A percentile compares a stretch with the other conserved stretches of the same genome.
These are phyloP conservation scores for Mormyrus iriodes DNA, from an alignment of 2,113 vertebrate genomes.

Conservation along the genomic window DNA sequence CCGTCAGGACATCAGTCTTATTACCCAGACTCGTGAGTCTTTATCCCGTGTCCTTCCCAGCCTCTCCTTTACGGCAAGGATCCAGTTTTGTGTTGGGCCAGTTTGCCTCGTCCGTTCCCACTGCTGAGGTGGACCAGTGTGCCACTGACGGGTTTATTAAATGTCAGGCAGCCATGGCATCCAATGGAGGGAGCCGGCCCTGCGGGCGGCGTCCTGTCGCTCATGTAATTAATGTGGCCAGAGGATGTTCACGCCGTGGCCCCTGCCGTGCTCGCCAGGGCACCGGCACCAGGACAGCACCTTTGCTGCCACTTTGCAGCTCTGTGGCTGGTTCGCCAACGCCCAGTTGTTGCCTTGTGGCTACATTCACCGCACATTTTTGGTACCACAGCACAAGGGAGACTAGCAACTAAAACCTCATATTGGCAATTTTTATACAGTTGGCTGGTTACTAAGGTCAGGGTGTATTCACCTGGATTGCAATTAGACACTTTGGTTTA, in stretches of 20 bases:
- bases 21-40: not conserved
- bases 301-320: not conserved
- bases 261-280: not conserved
- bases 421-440: not conserved
- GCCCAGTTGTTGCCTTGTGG: not conserved
- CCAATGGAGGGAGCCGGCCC: constrained; percentile 41
- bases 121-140: constrained; percentile 17
- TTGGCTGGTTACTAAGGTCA: not conserved
- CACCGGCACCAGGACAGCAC: not conserved
- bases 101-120: not conserved
- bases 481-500: not conserved
- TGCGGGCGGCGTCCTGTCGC: constrained; percentile 36
- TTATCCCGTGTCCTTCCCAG: not conserved
- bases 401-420: not conserved
- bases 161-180: constrained; percentile 47
- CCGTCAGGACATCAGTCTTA: not conserved
- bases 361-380: not conserved
- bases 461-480: not conserved
- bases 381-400: not conserved
- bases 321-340: too few species aligned
- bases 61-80: not conserved
- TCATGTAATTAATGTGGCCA: constrained; percentile 56
- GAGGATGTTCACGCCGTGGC: constrained; percentile 38
- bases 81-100: not conserved
- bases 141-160: constrained; percentile 59